These are phyloP conservation scores for Chrysemys picta DNA, from an alignment of 2,113 vertebrate genomes.

Conservation along the genomic window DNA sequence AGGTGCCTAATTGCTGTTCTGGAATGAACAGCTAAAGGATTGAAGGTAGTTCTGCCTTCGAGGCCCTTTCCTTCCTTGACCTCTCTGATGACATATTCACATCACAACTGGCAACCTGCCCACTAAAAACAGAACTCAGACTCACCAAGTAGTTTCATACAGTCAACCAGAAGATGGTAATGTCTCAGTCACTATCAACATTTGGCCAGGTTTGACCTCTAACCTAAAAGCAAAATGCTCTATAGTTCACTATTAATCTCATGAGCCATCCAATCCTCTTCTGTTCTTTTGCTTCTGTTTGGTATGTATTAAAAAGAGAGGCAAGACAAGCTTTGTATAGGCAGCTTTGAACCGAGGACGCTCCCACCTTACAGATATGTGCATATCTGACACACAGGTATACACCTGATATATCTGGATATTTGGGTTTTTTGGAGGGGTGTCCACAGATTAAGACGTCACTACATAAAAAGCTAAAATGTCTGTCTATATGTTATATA, in stretches of 20 bases:
- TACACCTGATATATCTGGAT: background rate
- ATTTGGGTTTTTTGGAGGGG: background rate
- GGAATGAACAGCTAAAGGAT: background rate
- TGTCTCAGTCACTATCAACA: background rate
- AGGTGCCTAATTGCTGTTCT: accelerated
- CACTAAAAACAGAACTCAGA: background rate
- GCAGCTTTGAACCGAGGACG: background rate
- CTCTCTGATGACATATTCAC: background rate
- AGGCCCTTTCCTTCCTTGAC: background rate
- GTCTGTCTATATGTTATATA: background rate
- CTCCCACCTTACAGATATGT: accelerated
- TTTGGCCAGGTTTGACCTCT: slow-evolving; percentile 15
- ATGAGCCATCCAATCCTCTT: slow-evolving; percentile 35
- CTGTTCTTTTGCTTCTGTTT: background rate
- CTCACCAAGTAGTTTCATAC: accelerated
- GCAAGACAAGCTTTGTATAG: background rate
- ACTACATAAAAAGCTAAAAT: background rate
- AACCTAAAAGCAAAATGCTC: background rate
- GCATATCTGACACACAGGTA: background rate
- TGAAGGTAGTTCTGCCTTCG: accelerated
- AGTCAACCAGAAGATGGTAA: slow-evolving; percentile 43
- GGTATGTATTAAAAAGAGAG: background rate
- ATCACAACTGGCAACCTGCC: background rate
- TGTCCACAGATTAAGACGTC: background rate
- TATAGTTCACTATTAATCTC: slow-evolving; percentile 26